Evolutionary conservation across 2,113 vertebrate genomes (phyloP), one percentile per base, ranked within the genome.

Genomic region (Eleginops maclovinus): DNA sequence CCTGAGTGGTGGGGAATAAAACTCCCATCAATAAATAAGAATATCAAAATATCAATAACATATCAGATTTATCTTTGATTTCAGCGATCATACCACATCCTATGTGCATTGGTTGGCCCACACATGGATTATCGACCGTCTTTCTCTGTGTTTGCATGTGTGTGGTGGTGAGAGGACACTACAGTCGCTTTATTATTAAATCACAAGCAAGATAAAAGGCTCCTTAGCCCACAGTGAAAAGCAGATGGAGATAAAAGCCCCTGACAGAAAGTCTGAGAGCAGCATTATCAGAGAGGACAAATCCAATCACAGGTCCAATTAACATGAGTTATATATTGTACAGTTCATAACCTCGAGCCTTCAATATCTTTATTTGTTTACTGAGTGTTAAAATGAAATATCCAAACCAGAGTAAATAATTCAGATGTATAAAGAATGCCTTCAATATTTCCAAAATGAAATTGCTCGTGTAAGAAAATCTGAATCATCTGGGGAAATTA

Each of bases 171-270:
- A 43, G 77, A n/a, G 1, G 63, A 75, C 78, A 81, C 78, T 46
- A 47, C 17, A 75, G 80, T 62, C 41, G 10, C 85, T 76, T 80
- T 70, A 79, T 83, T 79, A 90, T 91, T 88, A 71, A 88, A 91
- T 93, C 85, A 89, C 68, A 47, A 73, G 55, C 26, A 64, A 77
- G 72, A 89, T 85, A 87, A 91, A 88, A 88, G 79, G 62, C 60
- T 77, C 44, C 60, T 68, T 56, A 73, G 66, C 54, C 58, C 56
- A 61, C 75, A 31, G 4, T 63, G 83, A 80, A 71, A 46, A 73
- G 77, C 59, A 76, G 72, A 72, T 61, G 56, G 53, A 72, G 71
- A 87, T 86, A 79, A 90, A 83, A 78, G 77, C 68, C 66, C 31
- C 31, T 61, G 75, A 81, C 56, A 41, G 63, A 55, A n/a, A 53